Evolutionary conservation across 1,140 invertebrate genomes (phyloP).

Genomic region (Drosophila tristis): DNA sequence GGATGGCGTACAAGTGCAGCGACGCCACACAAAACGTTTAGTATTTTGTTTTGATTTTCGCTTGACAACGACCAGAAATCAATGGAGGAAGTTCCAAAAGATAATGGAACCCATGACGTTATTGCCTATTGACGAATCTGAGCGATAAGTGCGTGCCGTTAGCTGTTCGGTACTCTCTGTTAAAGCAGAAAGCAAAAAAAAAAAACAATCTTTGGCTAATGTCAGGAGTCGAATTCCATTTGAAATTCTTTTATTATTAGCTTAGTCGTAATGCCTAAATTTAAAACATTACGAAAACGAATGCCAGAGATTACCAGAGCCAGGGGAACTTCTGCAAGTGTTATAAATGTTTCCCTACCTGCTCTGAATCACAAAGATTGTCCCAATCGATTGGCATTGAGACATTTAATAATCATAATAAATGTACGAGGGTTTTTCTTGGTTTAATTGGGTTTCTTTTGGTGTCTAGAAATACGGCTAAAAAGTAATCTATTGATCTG

Average conservation of each 20-base stretch:
- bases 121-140: no score
- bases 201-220: conserved; percentile 23
- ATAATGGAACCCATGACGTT: no score
- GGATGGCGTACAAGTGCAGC: conserved; percentile 34
- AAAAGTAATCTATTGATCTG: no score
- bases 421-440: no score
- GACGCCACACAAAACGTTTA: conserved; percentile 40
- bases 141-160: conserved; percentile 13
- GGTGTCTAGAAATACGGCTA: no score
- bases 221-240: conserved; percentile 34
- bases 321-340: conserved; percentile 9
- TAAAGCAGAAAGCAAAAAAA: conserved; percentile 1
- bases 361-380: no score
- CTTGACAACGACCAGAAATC: conserved; percentile 37
- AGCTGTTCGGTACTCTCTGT: conserved; percentile 2
- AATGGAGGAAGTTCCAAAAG: conserved; percentile 24
- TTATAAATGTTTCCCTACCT: no score
- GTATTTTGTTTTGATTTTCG: conserved; percentile 65
- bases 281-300: conserved; percentile 25
- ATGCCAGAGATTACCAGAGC: conserved; percentile 21
- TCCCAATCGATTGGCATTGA: no score
- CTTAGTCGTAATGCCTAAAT: conserved; percentile 48
- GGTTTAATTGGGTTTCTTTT: no score
- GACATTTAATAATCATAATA: no score
- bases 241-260: conserved; percentile 10